Conservation (phyloP, 2,797 vertebrate genomes). For the Catharus ustulatus region DNA sequence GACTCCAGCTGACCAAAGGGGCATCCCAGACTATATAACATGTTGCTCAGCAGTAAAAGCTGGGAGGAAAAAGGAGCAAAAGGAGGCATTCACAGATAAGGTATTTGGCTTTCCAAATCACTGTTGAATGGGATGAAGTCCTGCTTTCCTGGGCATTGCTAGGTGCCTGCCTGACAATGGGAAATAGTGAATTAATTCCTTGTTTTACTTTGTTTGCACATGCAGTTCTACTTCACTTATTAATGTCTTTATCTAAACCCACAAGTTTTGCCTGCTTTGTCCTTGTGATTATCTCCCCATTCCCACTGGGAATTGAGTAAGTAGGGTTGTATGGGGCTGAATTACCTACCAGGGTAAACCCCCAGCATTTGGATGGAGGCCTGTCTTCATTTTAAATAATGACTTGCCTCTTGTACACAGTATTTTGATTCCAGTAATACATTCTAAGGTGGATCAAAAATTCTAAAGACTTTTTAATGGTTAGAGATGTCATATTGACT, state of each 20-base stretch:
- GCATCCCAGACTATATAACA: neutral
- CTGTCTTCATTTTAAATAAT: neutral
- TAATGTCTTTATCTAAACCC: neutral
- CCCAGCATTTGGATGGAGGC: neutral
- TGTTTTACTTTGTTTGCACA: neutral
- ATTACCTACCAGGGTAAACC: neutral
- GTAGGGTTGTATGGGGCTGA: neutral
- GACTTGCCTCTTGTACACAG: neutral
- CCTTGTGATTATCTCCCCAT: neutral
- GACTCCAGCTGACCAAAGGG: neutral
- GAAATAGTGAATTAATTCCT: neutral
- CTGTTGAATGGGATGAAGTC: neutral
- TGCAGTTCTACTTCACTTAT: neutral
- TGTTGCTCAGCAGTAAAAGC: neutral
- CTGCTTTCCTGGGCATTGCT: neutral
- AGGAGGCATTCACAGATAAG: fast-evolving
- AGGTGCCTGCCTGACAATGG: neutral
- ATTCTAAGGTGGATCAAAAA: neutral
- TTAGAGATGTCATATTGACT: neutral
- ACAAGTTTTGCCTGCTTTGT: neutral
- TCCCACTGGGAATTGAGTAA: neutral
- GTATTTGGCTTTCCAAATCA: neutral
- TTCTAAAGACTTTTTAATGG: neutral
- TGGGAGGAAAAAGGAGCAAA: neutral
- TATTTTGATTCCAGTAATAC: neutral